phyloP scores from a whole-genome alignment of 2,113 vertebrate species.

The Coregonus clupeaformis region DNA sequence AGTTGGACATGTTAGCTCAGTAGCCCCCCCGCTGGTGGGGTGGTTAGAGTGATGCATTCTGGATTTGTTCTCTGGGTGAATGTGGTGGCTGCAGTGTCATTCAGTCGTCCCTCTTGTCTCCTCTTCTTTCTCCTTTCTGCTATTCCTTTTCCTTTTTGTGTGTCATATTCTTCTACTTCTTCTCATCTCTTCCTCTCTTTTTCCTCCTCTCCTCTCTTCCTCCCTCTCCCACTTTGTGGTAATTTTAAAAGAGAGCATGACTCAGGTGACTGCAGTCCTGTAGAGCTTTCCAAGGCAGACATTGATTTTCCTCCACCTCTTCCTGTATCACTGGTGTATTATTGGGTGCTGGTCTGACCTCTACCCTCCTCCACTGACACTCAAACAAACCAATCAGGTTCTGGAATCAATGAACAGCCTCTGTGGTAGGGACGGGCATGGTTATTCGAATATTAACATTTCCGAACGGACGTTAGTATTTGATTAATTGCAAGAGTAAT shows the following conservation, averaged over 20 bases:
- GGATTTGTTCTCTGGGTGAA: slow-evolving; percentile 31
- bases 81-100: slow-evolving; percentile 49
- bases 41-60: slow-evolving; percentile 45
- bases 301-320: slow-evolving; percentile 13
- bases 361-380: slow-evolving; percentile 14
- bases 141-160: too few relatives aligned
- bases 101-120: background rate
- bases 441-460: background rate
- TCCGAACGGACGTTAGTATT: too few relatives aligned
- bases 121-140: background rate
- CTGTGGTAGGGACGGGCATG: background rate
- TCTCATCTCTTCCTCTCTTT: background rate
- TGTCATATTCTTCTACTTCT: too few relatives aligned
- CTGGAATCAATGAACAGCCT: slow-evolving; percentile 45
- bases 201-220: background rate
- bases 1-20: slow-evolving; percentile 40
- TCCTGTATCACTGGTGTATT: background rate
- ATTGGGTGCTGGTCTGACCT: background rate
- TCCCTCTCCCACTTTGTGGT: too few relatives aligned
- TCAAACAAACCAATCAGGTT: slow-evolving; percentile 26
- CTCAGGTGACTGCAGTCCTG: too few relatives aligned
- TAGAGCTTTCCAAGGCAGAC: slow-evolving; percentile 50
- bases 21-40: slow-evolving; percentile 52
- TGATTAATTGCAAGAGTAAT: slow-evolving; percentile 24
- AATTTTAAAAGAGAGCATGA: too few relatives aligned